Evolutionary conservation across 2,888 invertebrate genomes (phyloP).

Genomic region (Acronicta alni): DNA sequence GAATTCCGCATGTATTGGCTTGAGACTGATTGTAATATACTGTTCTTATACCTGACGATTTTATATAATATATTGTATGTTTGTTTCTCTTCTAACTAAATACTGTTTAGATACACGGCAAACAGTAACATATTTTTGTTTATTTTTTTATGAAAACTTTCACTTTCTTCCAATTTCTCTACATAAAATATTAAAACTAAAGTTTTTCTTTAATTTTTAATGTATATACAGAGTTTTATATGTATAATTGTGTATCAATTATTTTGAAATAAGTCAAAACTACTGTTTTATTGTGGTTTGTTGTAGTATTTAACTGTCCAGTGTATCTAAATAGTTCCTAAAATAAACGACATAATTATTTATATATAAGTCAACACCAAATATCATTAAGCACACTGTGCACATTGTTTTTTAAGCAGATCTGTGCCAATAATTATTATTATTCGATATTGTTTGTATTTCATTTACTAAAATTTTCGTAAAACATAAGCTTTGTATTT

Average conservation of each 20-base stretch:
- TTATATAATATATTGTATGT: slow-evolving; percentile 65
- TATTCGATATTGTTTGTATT: slow-evolving; percentile 13
- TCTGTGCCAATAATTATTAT: slow-evolving; percentile 64
- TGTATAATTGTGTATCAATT: too few species aligned
- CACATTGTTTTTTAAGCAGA: slow-evolving; percentile 43
- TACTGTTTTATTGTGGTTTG: not conserved
- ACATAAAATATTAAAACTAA: too few species aligned
- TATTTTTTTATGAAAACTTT: not conserved
- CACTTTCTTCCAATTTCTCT: too few species aligned
- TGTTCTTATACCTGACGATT: slow-evolving; percentile 73
- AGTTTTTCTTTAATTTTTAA: too few species aligned
- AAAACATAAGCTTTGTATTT: slow-evolving; percentile 8
- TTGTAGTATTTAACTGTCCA: not conserved
- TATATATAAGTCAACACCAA: slow-evolving; percentile 28
- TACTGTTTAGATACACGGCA: slow-evolving; percentile 41
- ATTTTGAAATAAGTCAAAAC: too few species aligned
- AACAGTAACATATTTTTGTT: not conserved
- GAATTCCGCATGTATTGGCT: slow-evolving; percentile 77
- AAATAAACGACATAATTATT: slow-evolving; percentile 33
- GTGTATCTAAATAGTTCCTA: slow-evolving; percentile 37
- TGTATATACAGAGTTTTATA: too few species aligned
- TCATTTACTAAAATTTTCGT: slow-evolving; percentile 7
- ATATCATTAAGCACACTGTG: slow-evolving; percentile 34
- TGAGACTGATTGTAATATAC: slow-evolving; percentile 84
- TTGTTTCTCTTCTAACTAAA: slow-evolving; percentile 61